Evolutionary conservation across 2,113 vertebrate species (phyloP).

Genomic region (Melanerpes formicivorus): DNA sequence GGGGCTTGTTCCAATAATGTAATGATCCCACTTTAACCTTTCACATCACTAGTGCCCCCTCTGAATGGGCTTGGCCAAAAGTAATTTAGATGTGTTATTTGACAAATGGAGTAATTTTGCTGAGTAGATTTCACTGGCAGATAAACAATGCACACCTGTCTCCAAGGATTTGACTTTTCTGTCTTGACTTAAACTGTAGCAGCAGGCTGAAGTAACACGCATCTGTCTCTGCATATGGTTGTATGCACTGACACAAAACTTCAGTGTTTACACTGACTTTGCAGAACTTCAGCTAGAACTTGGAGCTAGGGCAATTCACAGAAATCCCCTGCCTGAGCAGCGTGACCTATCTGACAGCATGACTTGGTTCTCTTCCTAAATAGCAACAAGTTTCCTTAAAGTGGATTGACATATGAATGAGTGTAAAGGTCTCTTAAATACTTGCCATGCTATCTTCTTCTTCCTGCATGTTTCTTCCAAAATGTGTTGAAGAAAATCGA

Average conservation of each 20-base stretch:
- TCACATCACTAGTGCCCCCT: not conserved
- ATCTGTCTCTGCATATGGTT: constrained; percentile 53
- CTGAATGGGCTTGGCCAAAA: not conserved
- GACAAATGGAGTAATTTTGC: not conserved
- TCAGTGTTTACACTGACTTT: not conserved
- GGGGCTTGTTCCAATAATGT: not conserved
- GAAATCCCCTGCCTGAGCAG: not conserved
- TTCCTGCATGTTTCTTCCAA: not conserved
- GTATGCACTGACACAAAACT: not conserved
- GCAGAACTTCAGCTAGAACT: not conserved
- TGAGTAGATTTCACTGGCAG: not conserved
- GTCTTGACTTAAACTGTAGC: constrained; percentile 20
- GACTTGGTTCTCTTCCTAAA: not conserved
- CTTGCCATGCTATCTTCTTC: accelerated
- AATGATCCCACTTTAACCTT: not conserved
- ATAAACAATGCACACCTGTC: constrained; percentile 24
- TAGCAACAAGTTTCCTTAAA: not conserved
- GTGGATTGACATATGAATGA: not conserved
- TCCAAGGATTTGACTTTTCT: constrained; percentile 22
- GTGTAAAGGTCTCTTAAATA: not conserved
- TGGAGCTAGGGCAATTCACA: not conserved
- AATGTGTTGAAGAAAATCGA: not conserved
- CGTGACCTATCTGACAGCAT: not conserved
- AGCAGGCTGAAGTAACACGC: constrained; percentile 49
- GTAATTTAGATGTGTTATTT: not conserved